These are phyloP conservation scores for Vidua macroura DNA, from an alignment of 2,113 vertebrate genomes.

Conservation along the genomic window DNA sequence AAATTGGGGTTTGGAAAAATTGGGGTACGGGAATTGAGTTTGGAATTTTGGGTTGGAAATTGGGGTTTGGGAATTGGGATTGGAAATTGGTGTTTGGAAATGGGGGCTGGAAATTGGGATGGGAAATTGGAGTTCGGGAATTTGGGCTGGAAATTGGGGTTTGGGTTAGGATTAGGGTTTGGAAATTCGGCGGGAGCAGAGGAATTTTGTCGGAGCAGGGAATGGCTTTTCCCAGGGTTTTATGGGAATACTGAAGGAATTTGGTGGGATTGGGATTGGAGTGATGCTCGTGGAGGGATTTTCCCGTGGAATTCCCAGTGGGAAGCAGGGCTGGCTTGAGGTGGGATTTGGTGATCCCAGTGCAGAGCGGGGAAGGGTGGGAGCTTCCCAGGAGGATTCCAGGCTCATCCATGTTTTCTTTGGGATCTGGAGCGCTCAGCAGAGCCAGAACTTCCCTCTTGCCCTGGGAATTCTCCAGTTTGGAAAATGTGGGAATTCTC, in stretches of 20 bases:
- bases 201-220: neutral
- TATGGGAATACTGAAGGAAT: neutral
- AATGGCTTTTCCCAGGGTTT: neutral
- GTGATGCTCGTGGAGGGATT: too few relatives aligned
- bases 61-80: neutral
- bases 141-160: too few relatives aligned
- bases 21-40: neutral
- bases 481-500: neutral
- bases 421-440: accelerated
- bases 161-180: neutral
- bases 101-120: neutral
- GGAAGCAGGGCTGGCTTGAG: neutral
- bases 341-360: neutral
- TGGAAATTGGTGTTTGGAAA: neutral
- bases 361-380: neutral
- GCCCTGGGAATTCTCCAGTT: neutral
- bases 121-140: too few relatives aligned
- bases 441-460: neutral
- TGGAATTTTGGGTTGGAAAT: neutral
- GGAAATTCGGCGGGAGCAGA: neutral
- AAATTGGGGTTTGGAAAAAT: neutral
- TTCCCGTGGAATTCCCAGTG: neutral
- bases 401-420: neutral
- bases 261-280: neutral
- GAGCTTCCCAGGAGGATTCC: neutral